Percentiles rank a stretch among this genome's conserved stretches.
Conservation (phyloP, 1,140 invertebrate species). For the Marisa cornuarietis region DNA sequence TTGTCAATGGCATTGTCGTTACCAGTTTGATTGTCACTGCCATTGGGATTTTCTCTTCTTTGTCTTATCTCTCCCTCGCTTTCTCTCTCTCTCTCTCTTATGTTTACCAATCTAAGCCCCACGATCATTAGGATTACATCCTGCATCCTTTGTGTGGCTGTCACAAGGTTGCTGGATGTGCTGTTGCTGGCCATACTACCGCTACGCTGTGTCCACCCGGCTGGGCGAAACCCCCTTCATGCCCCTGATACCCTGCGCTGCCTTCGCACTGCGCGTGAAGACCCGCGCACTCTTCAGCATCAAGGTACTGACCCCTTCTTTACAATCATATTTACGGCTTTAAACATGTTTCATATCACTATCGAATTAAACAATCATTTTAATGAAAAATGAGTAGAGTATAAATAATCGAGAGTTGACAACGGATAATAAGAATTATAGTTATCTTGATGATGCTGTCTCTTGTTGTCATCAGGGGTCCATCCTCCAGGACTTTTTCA, state of each 20-base stretch:
- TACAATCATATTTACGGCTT: no score
- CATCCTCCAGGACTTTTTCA: slow-evolving; percentile 44
- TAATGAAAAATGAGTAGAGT: no score
- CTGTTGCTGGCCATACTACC: slow-evolving; percentile 48
- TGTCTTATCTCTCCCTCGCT: no score
- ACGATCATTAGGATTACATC: neutral
- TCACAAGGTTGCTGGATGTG: slow-evolving; percentile 35
- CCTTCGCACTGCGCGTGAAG: slow-evolving; percentile 48
- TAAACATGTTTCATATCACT: no score
- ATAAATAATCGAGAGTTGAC: neutral
- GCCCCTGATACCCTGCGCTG: slow-evolving; percentile 48
- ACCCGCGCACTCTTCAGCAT: slow-evolving; percentile 46
- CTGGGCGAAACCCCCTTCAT: slow-evolving; percentile 52
- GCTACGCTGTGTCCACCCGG: slow-evolving; percentile 41
- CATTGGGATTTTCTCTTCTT: neutral
- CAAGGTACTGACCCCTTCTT: slow-evolving; percentile 32
- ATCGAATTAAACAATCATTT: no score
- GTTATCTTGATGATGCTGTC: neutral
- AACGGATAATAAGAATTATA: neutral
- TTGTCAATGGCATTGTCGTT: neutral
- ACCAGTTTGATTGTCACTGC: neutral
- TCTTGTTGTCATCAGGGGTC: slow-evolving; percentile 40
- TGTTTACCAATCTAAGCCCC: no score
- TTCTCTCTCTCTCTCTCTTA: no score
- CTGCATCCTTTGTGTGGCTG: neutral